phyloP scores from a whole-genome alignment of 2,888 invertebrate genomes.

The Callimorpha dominula region DNA sequence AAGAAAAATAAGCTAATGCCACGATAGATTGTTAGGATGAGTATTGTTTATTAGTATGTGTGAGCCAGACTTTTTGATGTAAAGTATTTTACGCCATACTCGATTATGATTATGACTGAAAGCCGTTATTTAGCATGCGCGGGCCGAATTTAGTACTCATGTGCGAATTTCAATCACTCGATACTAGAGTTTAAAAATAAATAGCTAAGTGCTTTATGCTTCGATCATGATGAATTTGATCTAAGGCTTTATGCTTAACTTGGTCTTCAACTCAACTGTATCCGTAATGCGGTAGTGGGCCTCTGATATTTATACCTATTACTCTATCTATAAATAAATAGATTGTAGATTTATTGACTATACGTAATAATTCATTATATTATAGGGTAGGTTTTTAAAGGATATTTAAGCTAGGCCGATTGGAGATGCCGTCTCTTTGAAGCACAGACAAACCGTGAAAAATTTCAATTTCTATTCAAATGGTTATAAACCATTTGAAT shows the following conservation, averaged over 20 bases:
- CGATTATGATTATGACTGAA: constrained; percentile 23
- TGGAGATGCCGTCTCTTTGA: too few species aligned
- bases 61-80: constrained; percentile 38
- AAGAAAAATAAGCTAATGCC: constrained; percentile 40
- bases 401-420: too few species aligned
- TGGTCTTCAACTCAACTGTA: background rate
- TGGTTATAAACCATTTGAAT: too few species aligned
- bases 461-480: too few species aligned
- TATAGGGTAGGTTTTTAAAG: too few species aligned
- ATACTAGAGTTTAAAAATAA: background rate
- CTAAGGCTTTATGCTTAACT: too few species aligned
- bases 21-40: constrained; percentile 34
- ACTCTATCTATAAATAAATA: background rate
- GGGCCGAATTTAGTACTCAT: background rate
- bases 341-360: too few species aligned
- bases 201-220: background rate
- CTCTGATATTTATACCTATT: too few species aligned
- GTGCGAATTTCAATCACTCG: background rate
- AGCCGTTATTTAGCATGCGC: constrained; percentile 4
- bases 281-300: background rate
- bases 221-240: too few species aligned
- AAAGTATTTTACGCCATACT: constrained; percentile 30
- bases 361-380: too few species aligned
- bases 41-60: constrained; percentile 42
- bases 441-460: too few species aligned